Evolutionary conservation across 37 sponge, comb jelly and placozoan genomes (phyloP).

Genomic region (Aplysina aerophoba): DNA sequence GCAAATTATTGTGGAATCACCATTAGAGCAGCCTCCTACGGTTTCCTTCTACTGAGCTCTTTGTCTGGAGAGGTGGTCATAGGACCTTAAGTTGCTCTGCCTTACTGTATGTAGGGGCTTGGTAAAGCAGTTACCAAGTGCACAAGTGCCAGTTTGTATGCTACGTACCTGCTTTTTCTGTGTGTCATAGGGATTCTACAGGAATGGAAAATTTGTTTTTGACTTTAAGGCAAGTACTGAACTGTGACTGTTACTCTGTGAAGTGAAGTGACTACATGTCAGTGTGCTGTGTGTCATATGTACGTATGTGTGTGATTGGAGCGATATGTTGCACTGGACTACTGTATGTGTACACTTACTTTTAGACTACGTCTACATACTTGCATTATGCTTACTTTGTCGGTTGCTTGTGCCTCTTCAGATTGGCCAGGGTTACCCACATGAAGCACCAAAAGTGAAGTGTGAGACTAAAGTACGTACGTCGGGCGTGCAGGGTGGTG

Average conservation of each 20-base stretch:
- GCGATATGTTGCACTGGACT: too few relatives aligned
- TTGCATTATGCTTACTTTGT: constrained; percentile 1
- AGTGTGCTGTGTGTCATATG: too few relatives aligned
- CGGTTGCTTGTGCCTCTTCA: constrained; percentile 14
- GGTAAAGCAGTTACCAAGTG: neutral
- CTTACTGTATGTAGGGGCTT: neutral
- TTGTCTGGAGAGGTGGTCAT: too few relatives aligned
- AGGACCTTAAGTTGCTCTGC: too few relatives aligned
- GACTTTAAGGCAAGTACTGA: constrained; percentile 80
- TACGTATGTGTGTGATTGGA: too few relatives aligned
- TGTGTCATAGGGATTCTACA: constrained; percentile 89
- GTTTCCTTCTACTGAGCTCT: too few relatives aligned
- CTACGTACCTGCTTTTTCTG: neutral
- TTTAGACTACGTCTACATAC: too few relatives aligned
- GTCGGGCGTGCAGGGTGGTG: too few relatives aligned
- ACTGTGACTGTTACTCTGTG: neutral
- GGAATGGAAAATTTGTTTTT: constrained; percentile 88
- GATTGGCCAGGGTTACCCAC: constrained; percentile 92
- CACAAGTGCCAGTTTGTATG: neutral
- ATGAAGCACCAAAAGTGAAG: constrained; percentile 97
- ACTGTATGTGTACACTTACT: too few relatives aligned
- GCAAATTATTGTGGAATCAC: too few relatives aligned
- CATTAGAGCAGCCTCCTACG: too few relatives aligned
- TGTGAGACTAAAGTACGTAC: constrained; percentile 87
- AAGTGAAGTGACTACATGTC: neutral